A percentile compares a stretch with the other conserved stretches of the same genome.
phyloP scores from a whole-genome alignment of 2,113 vertebrate genomes.

The Trogon melanurus region DNA sequence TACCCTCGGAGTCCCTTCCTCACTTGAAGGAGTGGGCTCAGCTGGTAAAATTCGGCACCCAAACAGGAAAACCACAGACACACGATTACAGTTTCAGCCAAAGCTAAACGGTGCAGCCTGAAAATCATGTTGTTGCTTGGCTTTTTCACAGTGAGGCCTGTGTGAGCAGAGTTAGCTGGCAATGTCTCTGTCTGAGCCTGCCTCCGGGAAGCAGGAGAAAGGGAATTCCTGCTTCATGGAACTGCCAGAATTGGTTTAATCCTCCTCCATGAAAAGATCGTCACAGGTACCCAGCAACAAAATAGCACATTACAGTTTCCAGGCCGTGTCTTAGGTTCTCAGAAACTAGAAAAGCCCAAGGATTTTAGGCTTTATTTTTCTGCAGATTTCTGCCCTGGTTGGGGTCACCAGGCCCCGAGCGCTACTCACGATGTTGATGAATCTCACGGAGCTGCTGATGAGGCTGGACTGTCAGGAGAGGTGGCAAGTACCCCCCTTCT shows the following conservation, averaged over 20 bases:
- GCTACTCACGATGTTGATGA: neutral
- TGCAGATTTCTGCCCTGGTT: neutral
- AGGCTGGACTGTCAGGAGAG: neutral
- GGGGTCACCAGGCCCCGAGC: neutral
- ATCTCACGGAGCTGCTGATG: neutral
- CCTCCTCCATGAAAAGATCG: neutral
- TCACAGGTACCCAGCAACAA: neutral
- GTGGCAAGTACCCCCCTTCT: neutral
- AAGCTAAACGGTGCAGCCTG: conserved; percentile 21
- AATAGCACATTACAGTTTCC: neutral
- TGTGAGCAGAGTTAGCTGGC: conserved; percentile 29
- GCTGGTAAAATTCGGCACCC: conserved; percentile 58
- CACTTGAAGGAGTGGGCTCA: conserved; percentile 32
- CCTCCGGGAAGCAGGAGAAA: neutral
- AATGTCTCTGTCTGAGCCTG: neutral
- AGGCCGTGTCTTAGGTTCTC: neutral
- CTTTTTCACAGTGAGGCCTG: conserved; percentile 20
- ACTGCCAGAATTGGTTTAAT: neutral
- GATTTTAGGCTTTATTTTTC: neutral
- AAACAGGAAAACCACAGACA: conserved; percentile 71
- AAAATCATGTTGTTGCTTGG: conserved; percentile 35
- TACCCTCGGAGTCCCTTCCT: conserved; percentile 46
- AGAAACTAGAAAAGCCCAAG: neutral
- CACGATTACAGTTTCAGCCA: conserved; percentile 43
- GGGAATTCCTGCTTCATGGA: conserved; percentile 3